Evolutionary conservation across 2,113 vertebrate species (phyloP), one percentile per base, ranked within the genome.

Genomic region (Poeciliopsis retropinna): DNA sequence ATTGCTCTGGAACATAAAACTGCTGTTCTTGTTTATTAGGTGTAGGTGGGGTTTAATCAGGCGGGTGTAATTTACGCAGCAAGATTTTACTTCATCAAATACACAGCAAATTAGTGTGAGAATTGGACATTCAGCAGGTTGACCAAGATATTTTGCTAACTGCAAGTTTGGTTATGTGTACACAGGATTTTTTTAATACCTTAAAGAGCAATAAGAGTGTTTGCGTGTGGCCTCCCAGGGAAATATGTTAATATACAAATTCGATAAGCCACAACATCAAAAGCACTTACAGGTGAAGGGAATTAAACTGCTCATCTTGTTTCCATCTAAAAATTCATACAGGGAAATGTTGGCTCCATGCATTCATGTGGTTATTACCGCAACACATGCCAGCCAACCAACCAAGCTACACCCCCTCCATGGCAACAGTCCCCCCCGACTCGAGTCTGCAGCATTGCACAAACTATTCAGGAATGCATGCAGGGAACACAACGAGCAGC

Each of bases 221-320:
- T 57, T 25, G 17, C 22, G 3, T 57, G 19, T n/a, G 9, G 51
- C 25, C 25, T 57, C 2, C 7, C 25, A n/a, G 51, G 25, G 51
- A 57, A 47, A 47, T 47, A 17, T 47, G 44, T 47, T 47, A 17
- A 47, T 19, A n/a, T n/a, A 22, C n/a, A 57, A 57, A 57, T 25
- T 10, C 9, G 1, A n/a, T n/a, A 25, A 57, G 25, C 51, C 19
- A 25, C 51, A 57, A 57, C 51, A n/a, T 57, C 22, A 15, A 15
- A 30, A 7, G 27, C 14, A 29, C 28, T 47, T 27, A 67, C 39
- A 67, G 27, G 41, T 47, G 41, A 44, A 60, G 51, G 25, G 31
- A 31, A n/a, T 34, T 32, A 60, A 70, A 60, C 25, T 37, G 31
- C 68, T 60, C 30, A 27, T 27, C 67, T 70, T 47, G 51, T 70